Percentiles rank a stretch among this genome's conserved stretches.
Evolutionary conservation across 1,140 invertebrate genomes (phyloP).

Genomic region (Drosophila nigrodunni): DNA sequence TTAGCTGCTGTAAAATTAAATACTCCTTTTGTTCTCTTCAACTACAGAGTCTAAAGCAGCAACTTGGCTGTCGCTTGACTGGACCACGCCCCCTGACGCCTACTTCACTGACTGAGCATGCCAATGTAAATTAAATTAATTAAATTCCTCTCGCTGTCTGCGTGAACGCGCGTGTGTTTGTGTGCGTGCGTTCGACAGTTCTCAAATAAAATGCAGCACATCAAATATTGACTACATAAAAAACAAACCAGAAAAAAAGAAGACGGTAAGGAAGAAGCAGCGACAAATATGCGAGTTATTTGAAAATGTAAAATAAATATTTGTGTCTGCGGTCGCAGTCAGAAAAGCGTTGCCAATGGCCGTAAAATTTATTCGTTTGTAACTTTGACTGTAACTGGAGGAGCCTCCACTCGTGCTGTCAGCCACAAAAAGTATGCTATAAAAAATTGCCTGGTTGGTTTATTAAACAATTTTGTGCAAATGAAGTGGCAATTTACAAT

Average conservation of each 20-base stretch:
- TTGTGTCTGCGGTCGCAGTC: slow-evolving; percentile 62
- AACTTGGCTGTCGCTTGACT: background rate
- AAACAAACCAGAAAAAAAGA: background rate
- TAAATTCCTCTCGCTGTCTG: slow-evolving; percentile 57
- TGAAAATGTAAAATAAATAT: slow-evolving; percentile 80
- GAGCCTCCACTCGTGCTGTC: background rate
- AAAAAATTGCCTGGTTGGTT: slow-evolving; percentile 48
- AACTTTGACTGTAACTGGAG: background rate
- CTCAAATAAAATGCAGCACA: slow-evolving; percentile 2
- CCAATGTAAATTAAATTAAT: slow-evolving; percentile 73
- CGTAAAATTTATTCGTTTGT: slow-evolving; percentile 46
- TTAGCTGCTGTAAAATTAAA: no score
- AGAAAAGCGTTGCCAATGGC: slow-evolving; percentile 46
- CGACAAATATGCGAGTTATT: slow-evolving; percentile 71
- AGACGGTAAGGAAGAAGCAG: background rate
- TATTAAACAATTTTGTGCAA: slow-evolving; percentile 74
- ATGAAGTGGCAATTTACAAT: slow-evolving; percentile 72
- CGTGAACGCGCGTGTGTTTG: background rate
- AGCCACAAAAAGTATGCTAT: slow-evolving; percentile 10
- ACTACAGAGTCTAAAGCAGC: slow-evolving; percentile 13
- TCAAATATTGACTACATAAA: slow-evolving; percentile 6
- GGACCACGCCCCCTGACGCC: background rate
- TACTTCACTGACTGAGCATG: slow-evolving; percentile 28
- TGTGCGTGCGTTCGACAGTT: slow-evolving; percentile 33
- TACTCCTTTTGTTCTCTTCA: no score